A percentile compares a stretch with the other conserved stretches of the same genome.
phyloP scores from a whole-genome alignment of 2,113 vertebrate species.

The Leptodactylus fuscus region DNA sequence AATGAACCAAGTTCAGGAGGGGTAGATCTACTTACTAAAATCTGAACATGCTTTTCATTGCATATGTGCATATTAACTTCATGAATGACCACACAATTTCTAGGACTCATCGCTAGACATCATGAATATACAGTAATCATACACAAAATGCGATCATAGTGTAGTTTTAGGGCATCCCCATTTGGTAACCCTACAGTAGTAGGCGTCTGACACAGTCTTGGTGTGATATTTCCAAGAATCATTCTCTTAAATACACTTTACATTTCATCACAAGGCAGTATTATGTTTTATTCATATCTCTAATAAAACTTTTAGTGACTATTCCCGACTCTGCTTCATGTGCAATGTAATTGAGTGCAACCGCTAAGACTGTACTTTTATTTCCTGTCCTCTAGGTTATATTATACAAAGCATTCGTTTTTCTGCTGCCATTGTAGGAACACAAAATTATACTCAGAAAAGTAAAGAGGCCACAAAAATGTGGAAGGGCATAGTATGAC shows the following conservation, averaged over 20 bases:
- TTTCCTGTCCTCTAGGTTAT: constrained; percentile 30
- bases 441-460: not conserved
- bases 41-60: too few relatives aligned
- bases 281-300: constrained; percentile 29
- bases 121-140: too few relatives aligned
- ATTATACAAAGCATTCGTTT: constrained; percentile 18
- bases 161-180: not conserved
- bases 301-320: constrained; percentile 39
- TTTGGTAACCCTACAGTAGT: not conserved
- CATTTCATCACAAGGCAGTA: constrained; percentile 12
- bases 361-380: constrained; percentile 22
- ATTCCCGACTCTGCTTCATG: not conserved
- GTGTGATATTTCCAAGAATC: constrained; percentile 1
- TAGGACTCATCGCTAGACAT: too few relatives aligned
- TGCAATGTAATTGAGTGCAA: constrained; percentile 33
- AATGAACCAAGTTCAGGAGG: too few relatives aligned
- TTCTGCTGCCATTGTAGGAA: not conserved
- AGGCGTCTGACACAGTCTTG: not conserved
- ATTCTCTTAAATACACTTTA: constrained; percentile 19
- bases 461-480: not conserved
- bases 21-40: too few relatives aligned
- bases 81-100: too few relatives aligned
- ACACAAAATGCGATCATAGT: too few relatives aligned
- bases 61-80: too few relatives aligned
- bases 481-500: not conserved